Conservation (phyloP, 1,140 invertebrate genomes). For the Euborellia annulipes region DNA sequence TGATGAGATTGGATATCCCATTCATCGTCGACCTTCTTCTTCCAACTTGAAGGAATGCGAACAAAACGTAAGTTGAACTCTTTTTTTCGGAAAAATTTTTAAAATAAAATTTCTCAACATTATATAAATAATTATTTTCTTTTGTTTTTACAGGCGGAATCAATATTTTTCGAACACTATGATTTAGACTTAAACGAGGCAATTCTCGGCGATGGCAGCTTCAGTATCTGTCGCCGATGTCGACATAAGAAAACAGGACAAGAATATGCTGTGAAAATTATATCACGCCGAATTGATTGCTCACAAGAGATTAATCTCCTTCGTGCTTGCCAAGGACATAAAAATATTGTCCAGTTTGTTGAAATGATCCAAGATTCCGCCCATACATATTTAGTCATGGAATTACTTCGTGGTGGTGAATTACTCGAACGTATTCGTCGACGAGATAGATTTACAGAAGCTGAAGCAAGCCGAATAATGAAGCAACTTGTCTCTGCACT, state of each 20-base stretch:
- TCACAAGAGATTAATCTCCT: slow-evolving; percentile 62
- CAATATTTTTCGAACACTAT: slow-evolving; percentile 74
- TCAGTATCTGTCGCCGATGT: slow-evolving; percentile 75
- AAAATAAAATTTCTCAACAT: too few species aligned
- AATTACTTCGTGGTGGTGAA: slow-evolving; percentile 75
- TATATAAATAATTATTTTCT: slow-evolving; percentile 9
- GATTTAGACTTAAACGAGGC: slow-evolving; percentile 46
- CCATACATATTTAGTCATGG: slow-evolving; percentile 74
- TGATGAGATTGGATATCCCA: slow-evolving; percentile 42
- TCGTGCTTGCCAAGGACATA: slow-evolving; percentile 67
- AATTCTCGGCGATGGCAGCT: slow-evolving; percentile 74
- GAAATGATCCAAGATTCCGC: slow-evolving; percentile 63
- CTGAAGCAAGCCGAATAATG: slow-evolving; percentile 52
- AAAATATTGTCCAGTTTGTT: slow-evolving; percentile 71
- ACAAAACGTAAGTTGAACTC: slow-evolving; percentile 30
- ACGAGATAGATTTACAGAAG: slow-evolving; percentile 48
- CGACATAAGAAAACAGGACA: slow-evolving; percentile 50
- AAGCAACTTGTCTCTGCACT: slow-evolving; percentile 65
- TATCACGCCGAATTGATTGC: slow-evolving; percentile 60
- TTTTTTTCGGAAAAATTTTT: background rate
- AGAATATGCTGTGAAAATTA: slow-evolving; percentile 81
- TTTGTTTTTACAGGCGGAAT: slow-evolving; percentile 51
- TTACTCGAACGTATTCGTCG: slow-evolving; percentile 50
- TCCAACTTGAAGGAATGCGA: slow-evolving; percentile 29
- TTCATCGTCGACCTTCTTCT: slow-evolving; percentile 31